Percentiles rank a stretch among this genome's conserved stretches.
Evolutionary conservation across 2,113 vertebrate genomes (phyloP).

Genomic region (Orycteropus afer): DNA sequence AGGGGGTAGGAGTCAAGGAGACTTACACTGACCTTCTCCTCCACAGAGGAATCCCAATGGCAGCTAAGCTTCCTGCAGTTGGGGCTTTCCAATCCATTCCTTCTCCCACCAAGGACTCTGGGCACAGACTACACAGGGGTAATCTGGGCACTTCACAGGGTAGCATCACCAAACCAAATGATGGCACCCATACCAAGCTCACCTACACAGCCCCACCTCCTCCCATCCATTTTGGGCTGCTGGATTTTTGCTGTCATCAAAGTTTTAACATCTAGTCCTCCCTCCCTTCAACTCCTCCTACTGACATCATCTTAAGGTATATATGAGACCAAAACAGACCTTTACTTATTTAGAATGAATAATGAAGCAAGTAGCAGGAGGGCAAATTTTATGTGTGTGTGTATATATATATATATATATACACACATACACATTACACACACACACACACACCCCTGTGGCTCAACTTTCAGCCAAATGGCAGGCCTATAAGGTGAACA

Average conservation of each 20-base stretch:
- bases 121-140: background rate
- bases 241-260: background rate
- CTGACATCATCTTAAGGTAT: background rate
- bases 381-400: too few species aligned
- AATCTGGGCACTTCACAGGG: rapidly evolving
- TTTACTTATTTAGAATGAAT: background rate
- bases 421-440: too few species aligned
- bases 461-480: too few species aligned
- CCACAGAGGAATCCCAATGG: background rate
- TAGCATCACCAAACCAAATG: background rate
- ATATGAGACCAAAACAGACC: background rate
- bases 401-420: too few species aligned
- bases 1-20: too few species aligned
- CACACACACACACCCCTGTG: too few species aligned
- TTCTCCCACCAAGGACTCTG: background rate
- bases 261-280: background rate
- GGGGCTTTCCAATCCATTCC: background rate
- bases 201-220: too few species aligned
- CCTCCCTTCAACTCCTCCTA: background rate
- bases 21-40: background rate
- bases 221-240: background rate
- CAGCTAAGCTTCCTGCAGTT: background rate
- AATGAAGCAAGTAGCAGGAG: background rate
- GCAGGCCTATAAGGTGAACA: too few species aligned
- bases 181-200: background rate